Conservation (phyloP, 2,797 vertebrate genomes). For the Cyclopterus lumpus region DNA sequence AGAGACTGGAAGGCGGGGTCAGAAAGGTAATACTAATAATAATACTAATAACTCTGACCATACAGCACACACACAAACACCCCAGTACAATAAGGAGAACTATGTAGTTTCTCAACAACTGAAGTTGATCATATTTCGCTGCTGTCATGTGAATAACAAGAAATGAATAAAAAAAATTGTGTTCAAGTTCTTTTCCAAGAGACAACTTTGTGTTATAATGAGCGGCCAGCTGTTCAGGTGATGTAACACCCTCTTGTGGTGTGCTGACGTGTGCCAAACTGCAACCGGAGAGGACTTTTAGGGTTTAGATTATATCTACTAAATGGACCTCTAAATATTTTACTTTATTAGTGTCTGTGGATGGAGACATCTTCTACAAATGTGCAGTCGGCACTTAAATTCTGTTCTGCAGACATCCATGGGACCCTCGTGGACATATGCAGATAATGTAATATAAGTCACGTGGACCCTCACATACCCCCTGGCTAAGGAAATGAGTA, state of each 20-base stretch:
- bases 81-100: background rate
- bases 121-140: background rate
- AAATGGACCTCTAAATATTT: no score
- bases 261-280: background rate
- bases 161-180: background rate
- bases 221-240: background rate
- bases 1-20: background rate
- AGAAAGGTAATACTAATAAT: background rate
- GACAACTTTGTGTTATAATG: background rate
- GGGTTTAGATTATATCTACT: no score
- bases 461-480: background rate
- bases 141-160: background rate
- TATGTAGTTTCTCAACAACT: background rate
- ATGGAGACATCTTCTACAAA: background rate
- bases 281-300: background rate
- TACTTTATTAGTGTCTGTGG: background rate
- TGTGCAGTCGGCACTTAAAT: background rate
- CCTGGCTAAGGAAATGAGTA: background rate
- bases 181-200: no score
- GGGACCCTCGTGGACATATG: background rate
- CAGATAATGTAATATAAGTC: conserved; percentile 8
- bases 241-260: background rate
- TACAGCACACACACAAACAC: background rate
- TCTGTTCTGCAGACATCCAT: conserved; percentile 4
- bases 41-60: background rate